Percentiles rank a stretch among this genome's conserved stretches.
Conservation (phyloP, 2,113 vertebrate genomes). For the Empidonax traillii region DNA sequence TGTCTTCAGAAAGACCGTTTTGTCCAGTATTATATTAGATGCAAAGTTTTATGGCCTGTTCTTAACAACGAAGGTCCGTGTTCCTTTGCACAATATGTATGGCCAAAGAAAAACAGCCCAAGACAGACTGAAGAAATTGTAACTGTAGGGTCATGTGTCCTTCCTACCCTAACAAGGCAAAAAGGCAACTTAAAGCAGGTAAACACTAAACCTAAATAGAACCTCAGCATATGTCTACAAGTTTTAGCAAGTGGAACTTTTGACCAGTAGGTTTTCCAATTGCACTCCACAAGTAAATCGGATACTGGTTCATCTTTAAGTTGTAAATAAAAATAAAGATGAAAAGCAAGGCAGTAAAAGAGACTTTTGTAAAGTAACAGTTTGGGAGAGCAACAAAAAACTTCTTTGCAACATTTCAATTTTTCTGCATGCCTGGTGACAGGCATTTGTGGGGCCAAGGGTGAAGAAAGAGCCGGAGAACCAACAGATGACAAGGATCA, state of each 20-base stretch:
- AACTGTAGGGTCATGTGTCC: neutral
- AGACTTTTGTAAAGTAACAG: neutral
- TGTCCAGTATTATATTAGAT: neutral
- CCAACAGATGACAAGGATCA: neutral
- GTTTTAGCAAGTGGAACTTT: neutral
- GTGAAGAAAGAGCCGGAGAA: neutral
- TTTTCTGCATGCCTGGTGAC: neutral
- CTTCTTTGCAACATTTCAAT: neutral
- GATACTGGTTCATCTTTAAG: neutral
- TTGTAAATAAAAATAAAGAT: neutral
- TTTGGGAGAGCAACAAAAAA: neutral
- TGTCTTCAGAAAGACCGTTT: neutral
- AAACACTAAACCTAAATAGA: neutral
- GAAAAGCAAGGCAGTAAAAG: neutral
- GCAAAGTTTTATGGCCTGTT: neutral
- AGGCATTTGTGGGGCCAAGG: neutral
- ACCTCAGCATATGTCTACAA: accelerated
- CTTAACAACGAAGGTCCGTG: neutral
- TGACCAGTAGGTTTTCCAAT: neutral
- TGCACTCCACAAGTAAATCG: neutral
- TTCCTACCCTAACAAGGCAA: neutral
- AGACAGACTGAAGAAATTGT: neutral
- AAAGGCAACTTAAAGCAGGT: neutral
- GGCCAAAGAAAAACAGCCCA: neutral
- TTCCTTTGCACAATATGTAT: neutral